phyloP scores from a whole-genome alignment of 2,888 invertebrate genomes.

The Himalopsyche tibetana region DNA sequence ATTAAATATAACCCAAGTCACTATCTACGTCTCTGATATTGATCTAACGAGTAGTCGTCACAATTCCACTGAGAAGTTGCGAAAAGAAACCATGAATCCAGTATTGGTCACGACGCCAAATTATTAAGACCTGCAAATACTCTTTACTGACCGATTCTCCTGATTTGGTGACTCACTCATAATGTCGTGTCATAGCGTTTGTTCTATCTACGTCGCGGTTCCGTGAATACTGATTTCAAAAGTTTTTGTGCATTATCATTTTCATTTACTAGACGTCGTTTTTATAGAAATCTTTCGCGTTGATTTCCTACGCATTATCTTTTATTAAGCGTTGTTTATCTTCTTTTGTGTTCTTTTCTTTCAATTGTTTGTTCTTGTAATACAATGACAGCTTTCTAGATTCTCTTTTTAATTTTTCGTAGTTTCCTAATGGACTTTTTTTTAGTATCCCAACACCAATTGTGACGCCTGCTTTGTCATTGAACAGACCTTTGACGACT shows the following conservation, averaged over 20 bases:
- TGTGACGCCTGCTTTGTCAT: conserved; percentile 28
- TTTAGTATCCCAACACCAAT: conserved; percentile 27
- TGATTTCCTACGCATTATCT: conserved; percentile 42
- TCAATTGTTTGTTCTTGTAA: conserved; percentile 30
- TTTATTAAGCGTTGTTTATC: conserved; percentile 40
- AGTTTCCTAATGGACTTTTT: conserved; percentile 25
- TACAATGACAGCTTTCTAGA: conserved; percentile 35
- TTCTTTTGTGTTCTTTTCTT: conserved; percentile 23
- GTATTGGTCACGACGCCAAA: conserved; percentile 3
- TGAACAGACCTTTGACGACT: not conserved
- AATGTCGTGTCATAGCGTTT: conserved; percentile 4
- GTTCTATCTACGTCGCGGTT: conserved; percentile 8
- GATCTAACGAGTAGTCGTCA: not conserved
- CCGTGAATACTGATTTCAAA: conserved; percentile 15
- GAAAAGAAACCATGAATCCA: not conserved
- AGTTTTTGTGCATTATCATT: conserved; percentile 31
- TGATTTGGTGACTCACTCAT: conserved; percentile 22
- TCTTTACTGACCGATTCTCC: conserved; percentile 6
- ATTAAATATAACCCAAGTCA: not conserved
- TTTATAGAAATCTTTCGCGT: conserved; percentile 12
- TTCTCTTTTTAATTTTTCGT: conserved; percentile 24
- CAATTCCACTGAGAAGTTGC: not conserved
- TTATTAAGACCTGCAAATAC: conserved; percentile 33
- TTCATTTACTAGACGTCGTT: conserved; percentile 1
- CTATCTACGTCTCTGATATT: not conserved